Percentiles rank a stretch among this genome's conserved stretches.
These are phyloP conservation scores for Pygoscelis adeliae DNA, from an alignment of 2,113 vertebrate genomes.

Conservation along the genomic window DNA sequence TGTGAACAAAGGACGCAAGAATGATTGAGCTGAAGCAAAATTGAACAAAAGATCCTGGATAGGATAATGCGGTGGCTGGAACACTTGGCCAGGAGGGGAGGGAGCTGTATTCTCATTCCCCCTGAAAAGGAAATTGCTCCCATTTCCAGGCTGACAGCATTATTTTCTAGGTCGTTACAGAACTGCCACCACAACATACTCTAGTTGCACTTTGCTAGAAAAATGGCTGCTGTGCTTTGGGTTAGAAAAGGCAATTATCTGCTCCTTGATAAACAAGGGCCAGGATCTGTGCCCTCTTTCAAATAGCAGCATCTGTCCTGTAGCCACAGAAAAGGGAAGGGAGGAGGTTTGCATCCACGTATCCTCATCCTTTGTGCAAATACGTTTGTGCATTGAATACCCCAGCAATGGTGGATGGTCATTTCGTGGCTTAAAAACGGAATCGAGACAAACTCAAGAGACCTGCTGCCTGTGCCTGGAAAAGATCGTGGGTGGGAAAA, in stretches of 20 bases:
- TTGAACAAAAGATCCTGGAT: slow-evolving; percentile 33
- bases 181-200: neutral
- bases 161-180: slow-evolving; percentile 12
- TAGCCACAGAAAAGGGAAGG: neutral
- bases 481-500: neutral
- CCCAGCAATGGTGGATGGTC: neutral
- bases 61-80: neutral
- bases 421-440: neutral
- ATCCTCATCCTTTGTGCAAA: neutral
- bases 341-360: fast-evolving
- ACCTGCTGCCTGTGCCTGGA: neutral
- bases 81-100: neutral
- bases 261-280: neutral
- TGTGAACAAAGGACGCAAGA: slow-evolving; percentile 1
- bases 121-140: slow-evolving; percentile 22
- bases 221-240: neutral
- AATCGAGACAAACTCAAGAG: neutral
- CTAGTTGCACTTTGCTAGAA: neutral
- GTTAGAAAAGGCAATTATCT: neutral
- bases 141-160: slow-evolving; percentile 11
- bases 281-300: neutral
- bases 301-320: neutral
- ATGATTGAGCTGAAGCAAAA: slow-evolving; percentile 31
- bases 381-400: fast-evolving
- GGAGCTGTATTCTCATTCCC: neutral